A percentile compares a stretch with the other conserved stretches of the same genome.
Evolutionary conservation across 2,113 vertebrate species (phyloP).

Genomic region (Miniopterus natalensis): DNA sequence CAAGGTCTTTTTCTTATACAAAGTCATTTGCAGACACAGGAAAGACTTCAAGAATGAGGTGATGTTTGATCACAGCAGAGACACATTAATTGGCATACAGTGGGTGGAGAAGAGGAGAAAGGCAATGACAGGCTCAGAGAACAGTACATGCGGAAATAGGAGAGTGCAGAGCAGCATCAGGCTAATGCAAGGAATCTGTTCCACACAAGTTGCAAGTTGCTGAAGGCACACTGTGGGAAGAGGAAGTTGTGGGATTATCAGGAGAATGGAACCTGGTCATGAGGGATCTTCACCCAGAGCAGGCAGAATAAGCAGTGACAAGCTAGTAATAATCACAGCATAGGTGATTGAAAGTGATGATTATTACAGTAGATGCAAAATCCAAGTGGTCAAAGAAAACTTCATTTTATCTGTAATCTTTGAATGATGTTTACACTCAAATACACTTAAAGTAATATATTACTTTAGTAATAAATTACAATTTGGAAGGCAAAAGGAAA

Average conservation of each 20-base stretch:
- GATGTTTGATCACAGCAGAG: not conserved
- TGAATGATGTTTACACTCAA: not conserved
- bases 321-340: not conserved
- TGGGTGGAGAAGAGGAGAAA: not conserved
- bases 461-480: not conserved
- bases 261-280: not conserved
- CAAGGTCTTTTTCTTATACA: not conserved
- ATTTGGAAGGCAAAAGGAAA: conserved; percentile 5
- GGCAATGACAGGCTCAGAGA: not conserved
- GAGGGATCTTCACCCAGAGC: not conserved
- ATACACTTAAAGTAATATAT: not conserved
- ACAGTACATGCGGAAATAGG: not conserved
- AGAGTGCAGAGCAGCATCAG: not conserved
- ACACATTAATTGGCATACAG: not conserved
- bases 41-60: not conserved
- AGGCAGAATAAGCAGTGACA: not conserved
- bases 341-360: not conserved
- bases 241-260: not conserved
- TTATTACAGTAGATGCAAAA: not conserved
- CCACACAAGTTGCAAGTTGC: not conserved
- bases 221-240: not conserved
- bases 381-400: not conserved
- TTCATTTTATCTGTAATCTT: not conserved
- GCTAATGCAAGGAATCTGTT: not conserved
- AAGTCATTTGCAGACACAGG: not conserved